A percentile compares a stretch with the other conserved stretches of the same genome.
Evolutionary conservation across 2,113 vertebrate genomes (phyloP).

Genomic region (Platysteira castanea): DNA sequence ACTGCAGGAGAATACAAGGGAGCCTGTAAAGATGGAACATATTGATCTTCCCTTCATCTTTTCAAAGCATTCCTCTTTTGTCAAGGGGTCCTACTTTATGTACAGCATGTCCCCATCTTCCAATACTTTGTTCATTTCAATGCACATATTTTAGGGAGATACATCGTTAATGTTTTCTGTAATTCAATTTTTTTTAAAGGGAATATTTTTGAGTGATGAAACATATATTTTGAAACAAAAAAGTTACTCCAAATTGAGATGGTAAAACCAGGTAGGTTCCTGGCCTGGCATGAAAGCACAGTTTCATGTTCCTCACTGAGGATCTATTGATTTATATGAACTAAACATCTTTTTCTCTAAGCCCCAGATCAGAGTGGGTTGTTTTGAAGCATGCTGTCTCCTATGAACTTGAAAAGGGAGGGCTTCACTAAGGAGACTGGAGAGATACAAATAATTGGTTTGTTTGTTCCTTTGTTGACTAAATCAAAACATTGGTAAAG

Average conservation of each 20-base stretch:
- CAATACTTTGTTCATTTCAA: neutral
- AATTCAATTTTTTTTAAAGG: neutral
- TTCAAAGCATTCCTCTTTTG: slow-evolving; percentile 47
- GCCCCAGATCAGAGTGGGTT: neutral
- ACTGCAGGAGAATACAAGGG: slow-evolving; percentile 40
- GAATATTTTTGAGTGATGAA: neutral
- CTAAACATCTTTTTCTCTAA: neutral
- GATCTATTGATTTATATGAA: slow-evolving; percentile 27
- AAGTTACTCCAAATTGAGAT: neutral
- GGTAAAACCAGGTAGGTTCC: neutral
- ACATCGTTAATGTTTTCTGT: neutral
- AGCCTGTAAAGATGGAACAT: slow-evolving; percentile 15
- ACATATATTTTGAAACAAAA: neutral
- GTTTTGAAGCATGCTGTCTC: neutral
- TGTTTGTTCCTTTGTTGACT: neutral
- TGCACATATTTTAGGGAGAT: neutral
- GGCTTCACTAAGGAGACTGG: neutral
- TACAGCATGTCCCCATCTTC: neutral
- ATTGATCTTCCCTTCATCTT: slow-evolving; percentile 62
- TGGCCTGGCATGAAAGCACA: neutral
- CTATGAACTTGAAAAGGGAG: neutral
- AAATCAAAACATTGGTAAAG: neutral
- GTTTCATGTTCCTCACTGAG: neutral
- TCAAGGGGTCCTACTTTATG: neutral
- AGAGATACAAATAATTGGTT: neutral